Base-by-base conservation (phyloP, 2,888 invertebrate genomes). In the Serrognathus titanus region DNA sequence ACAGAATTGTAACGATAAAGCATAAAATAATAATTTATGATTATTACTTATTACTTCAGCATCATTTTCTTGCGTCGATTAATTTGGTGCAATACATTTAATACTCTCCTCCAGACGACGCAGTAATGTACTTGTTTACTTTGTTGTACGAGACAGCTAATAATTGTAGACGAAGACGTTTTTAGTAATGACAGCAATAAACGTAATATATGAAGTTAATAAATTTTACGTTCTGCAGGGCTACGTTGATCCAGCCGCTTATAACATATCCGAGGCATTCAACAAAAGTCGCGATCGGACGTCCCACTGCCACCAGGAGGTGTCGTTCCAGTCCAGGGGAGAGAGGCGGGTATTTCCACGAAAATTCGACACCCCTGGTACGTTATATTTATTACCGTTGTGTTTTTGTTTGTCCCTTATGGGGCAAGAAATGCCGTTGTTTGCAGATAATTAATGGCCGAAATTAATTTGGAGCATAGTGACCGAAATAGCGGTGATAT, bases 221-320 rank as follows among this genome's bases (percentile, higher is more conserved):
- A 62, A 63, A 62, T 63, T 53, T 54, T 49, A 38, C 31, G 13
- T 48, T 38, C 36, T 40, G 38, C 64, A 69, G 67, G 59, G 62
- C 53, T 58, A 58, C 47, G 66, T 59, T 37, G 66, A 58, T 41
- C 64, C 69, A 31, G 63, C 66, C 36, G 63, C 55, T 51, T 69
- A 70, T 60, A 58, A 63, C 61, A 57, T 68, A 53, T 58, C 58
- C 31, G 59, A 63, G 51, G 59, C 63, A 48, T 69, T 64, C 60
- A 63, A 67, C 60, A 66, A 65, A 64, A 66, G 55, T 59, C 61
- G 54, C 39, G 61, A 66, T 60, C 65, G 63, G 66, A 65, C 58
- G 51, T 72, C 69, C 53, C 65, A 66, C 62, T 66, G 67, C 50
- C 61, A 61, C 59, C 65, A 63, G 58, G 65, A 67, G 53, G 66